These are phyloP conservation scores for Seriola rivoliana DNA, from an alignment of 2,113 vertebrate genomes.

Conservation along the genomic window DNA sequence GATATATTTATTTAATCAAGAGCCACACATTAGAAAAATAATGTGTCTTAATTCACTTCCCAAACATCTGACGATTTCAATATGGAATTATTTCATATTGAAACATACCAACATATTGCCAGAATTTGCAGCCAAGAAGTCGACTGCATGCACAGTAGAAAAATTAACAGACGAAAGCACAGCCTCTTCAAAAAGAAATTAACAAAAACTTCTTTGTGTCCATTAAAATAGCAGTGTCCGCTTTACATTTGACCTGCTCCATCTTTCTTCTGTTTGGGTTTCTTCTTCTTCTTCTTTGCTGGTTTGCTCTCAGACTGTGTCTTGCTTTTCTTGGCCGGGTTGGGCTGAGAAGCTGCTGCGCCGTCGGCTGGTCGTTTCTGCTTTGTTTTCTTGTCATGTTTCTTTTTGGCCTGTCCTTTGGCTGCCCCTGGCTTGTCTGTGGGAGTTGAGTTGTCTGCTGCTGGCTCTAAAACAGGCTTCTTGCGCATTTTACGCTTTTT, in stretches of 20 bases:
- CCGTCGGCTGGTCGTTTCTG: slow-evolving; percentile 56
- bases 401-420: slow-evolving; percentile 72
- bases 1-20: slow-evolving; percentile 23
- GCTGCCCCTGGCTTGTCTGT: slow-evolving; percentile 21
- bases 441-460: slow-evolving; percentile 23
- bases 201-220: slow-evolving; percentile 3
- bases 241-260: slow-evolving; percentile 44
- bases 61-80: neutral
- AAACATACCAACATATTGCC: neutral
- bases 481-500: slow-evolving; percentile 93
- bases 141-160: neutral
- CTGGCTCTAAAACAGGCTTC: slow-evolving; percentile 50
- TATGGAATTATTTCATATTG: neutral
- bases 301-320: slow-evolving; percentile 33
- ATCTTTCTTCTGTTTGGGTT: slow-evolving; percentile 60
- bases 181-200: slow-evolving; percentile 21
- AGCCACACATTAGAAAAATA: slow-evolving; percentile 56
- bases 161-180: neutral
- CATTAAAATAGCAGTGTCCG: slow-evolving; percentile 47
- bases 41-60: slow-evolving; percentile 2
- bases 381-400: slow-evolving; percentile 76
- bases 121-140: neutral
- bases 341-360: slow-evolving; percentile 36
- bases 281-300: slow-evolving; percentile 68
- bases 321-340: slow-evolving; percentile 79